phyloP scores from a whole-genome alignment of 2,113 vertebrate species.

The Thamnophis sirtalis region DNA sequence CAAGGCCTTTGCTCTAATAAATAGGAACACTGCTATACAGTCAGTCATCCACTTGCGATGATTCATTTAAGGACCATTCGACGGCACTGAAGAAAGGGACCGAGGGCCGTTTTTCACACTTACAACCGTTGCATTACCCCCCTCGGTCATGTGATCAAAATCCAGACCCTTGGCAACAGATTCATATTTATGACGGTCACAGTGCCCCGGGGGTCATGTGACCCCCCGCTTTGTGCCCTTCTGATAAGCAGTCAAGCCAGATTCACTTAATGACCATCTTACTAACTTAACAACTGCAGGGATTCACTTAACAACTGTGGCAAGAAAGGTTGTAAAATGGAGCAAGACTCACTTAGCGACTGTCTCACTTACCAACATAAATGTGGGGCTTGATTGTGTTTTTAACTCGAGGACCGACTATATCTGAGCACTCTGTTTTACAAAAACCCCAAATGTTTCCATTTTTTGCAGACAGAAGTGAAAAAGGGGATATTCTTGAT shows the following conservation, averaged over 20 bases:
- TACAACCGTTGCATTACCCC: too few relatives aligned
- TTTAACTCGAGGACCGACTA: not conserved
- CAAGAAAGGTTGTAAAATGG: not conserved
- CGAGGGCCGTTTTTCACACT: not conserved
- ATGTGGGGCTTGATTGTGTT: not conserved
- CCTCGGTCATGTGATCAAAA: too few relatives aligned
- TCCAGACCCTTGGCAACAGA: not conserved
- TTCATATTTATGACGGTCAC: not conserved
- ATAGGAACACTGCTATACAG: not conserved
- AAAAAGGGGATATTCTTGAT: not conserved
- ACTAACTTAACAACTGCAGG: too few relatives aligned
- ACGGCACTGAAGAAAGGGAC: too few relatives aligned
- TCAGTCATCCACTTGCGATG: not conserved
- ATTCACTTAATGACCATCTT: not conserved
- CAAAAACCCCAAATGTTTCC: not conserved
- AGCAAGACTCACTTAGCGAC: not conserved
- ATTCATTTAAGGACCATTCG: not conserved
- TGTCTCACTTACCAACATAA: not conserved
- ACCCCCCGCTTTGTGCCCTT: not conserved
- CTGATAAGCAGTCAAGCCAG: not conserved
- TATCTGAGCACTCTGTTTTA: not conserved
- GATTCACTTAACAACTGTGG: not conserved
- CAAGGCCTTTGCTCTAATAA: not conserved
- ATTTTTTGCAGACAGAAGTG: not conserved
- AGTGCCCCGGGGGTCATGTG: accelerated